Evolutionary conservation across 1,140 invertebrate genomes (phyloP), one percentile per base, ranked within the genome.

Genomic region (Armadillidium nasatum): DNA sequence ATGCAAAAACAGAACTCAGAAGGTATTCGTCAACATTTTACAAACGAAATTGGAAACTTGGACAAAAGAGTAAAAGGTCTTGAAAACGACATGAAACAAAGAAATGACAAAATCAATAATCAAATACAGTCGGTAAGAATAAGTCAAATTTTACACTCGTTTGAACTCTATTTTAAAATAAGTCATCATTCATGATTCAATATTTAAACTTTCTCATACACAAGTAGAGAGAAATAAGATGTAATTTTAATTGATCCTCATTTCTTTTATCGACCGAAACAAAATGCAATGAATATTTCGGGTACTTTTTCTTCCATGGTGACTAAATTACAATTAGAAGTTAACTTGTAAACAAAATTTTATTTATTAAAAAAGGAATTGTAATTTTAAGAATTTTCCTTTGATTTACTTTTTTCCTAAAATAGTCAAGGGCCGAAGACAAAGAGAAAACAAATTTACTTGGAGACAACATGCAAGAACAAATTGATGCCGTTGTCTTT

Each of bases 401-500:
- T 50, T 50, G 15, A 50, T 50, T 15, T 50, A 15, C 46, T 50
- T 50, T 50, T 50, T 10, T 15, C 46, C 9, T 50, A 50, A 50
- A 50, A 15, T 15, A 74, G 73, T 45, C 73, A 43, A 7, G 9
- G n/a, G 60, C 73, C 11, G 68, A 68, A 10, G 54, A 74, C 4
- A 19, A 74, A 7, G 73, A 74, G 15, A 54, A 15, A 43, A 74
- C 50, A 10, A 7, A 2, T n/a, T 23, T 68, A 13, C 50, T 33
- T 4, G 73, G 44, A n/a, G 33, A 67, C 43, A 23, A 66, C 10
- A 67, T 74, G n/a, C 73, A 74, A 33, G 11, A 22, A 4, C 46
- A 66, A 22, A 68, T 74, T 22, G 73, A 74, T 22, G 50, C 33
- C 44, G 44, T 74, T 19, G 54, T 44, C n/a, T 74, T 74, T 15